Base-by-base conservation (phyloP, 37 sponge, comb jelly and placozoan genomes). In the Theonella swinhoei region DNA sequence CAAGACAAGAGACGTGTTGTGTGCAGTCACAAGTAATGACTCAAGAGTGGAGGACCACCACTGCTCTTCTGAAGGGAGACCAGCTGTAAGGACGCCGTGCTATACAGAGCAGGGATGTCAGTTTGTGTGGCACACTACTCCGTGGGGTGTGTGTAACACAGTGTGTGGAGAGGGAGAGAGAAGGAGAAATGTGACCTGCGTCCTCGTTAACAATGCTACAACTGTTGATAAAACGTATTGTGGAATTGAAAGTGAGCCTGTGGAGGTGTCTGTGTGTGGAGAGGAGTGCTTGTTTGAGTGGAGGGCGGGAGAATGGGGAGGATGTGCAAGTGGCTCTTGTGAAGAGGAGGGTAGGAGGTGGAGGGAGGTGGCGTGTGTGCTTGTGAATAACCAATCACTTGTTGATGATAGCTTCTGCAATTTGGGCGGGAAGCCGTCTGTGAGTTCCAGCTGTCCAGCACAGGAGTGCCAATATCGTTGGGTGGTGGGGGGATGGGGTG, bases 391-490 rank as follows among this genome's bases (percentile, higher is more conserved):
- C 2, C 42, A 70, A 39, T 4, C 40, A 37, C 19, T 1, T 0
- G 68, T 83, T 4, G 35, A 28, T 7, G 68, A 75, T 11, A 4
- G 4, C 35, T 31, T 66, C 65, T 83, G 84, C 30, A 38, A 26
- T 31, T 25, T n/a, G 26, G 37, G n/a, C 1, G 33, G 4, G 1
- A 62, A 64, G 64, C 75, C 68, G 14, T 24, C 68, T 9, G 4
- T 8, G 5, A 26, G 2, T 8, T 20, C 5, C 2, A 2, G 2
- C 11, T 74, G 74, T 39, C 19, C 36, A 0, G 40, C 17, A 4
- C 42, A 72, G 65, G 34, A 34, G 3, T 81, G 82, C 61, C 36
- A 25, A 29, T 81, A 62, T 28, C 40, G 61, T 3, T 81, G 82
- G 82, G n/a, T 1, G 2, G 4, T 14, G 25, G 41, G 41, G 28